Evolutionary conservation across 2,888 invertebrate genomes (phyloP).

Genomic region (Nymphalis urticae): DNA sequence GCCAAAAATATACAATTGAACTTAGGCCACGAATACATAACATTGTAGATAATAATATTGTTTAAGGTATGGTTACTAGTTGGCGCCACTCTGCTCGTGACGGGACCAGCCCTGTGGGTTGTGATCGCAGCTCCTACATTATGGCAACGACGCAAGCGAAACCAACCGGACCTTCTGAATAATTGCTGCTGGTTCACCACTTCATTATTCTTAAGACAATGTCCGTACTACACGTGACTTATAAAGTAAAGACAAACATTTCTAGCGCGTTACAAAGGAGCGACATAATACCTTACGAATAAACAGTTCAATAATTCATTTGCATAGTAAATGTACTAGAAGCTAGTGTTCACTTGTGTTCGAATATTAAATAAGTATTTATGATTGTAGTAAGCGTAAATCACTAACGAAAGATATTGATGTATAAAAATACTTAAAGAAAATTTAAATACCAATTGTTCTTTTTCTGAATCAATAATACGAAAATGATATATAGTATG

Average conservation of each 20-base stretch:
- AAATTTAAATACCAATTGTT: too few relatives aligned
- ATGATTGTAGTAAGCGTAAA: too few relatives aligned
- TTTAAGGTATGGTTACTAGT: conserved; percentile 87
- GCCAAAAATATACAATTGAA: too few relatives aligned
- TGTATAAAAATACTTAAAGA: too few relatives aligned
- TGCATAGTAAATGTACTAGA: too few relatives aligned
- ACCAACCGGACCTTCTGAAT: conserved; percentile 63
- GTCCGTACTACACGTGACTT: conserved; percentile 63
- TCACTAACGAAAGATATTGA: too few relatives aligned
- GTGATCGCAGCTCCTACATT: conserved; percentile 84
- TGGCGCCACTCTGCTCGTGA: conserved; percentile 82
- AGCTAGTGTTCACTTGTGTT: too few relatives aligned
- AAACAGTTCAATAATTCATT: background rate
- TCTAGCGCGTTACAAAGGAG: background rate
- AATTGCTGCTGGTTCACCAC: conserved; percentile 88
- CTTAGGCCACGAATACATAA: too few relatives aligned
- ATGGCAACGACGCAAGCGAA: conserved; percentile 73
- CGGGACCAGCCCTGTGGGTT: conserved; percentile 86
- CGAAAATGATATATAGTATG: too few relatives aligned
- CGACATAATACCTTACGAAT: background rate
- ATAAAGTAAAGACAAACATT: background rate
- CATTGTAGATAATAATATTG: background rate
- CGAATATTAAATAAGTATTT: too few relatives aligned
- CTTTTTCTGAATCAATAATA: too few relatives aligned
- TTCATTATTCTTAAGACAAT: conserved; percentile 86